Percentiles rank a stretch among this genome's conserved stretches.
Evolutionary conservation across 1,140 invertebrate species (phyloP).

Genomic region (Drosophila ironensis): DNA sequence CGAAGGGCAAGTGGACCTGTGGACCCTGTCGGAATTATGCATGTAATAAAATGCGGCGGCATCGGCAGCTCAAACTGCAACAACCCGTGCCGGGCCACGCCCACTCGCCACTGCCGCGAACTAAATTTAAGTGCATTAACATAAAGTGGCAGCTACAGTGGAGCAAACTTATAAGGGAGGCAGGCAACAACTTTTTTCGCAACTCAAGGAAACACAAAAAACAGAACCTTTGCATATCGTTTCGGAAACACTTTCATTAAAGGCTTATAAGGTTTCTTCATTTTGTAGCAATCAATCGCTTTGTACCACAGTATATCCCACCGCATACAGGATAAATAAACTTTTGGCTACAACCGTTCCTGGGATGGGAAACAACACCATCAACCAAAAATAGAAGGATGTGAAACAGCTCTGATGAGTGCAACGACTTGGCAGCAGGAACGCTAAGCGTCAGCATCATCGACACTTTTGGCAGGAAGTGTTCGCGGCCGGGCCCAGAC

Average conservation of each 20-base stretch:
- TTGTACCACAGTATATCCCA: constrained; percentile 8
- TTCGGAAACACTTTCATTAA: no score
- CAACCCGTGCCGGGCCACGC: constrained; percentile 47
- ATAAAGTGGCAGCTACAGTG: constrained; percentile 55
- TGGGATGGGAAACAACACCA: no score
- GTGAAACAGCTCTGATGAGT: constrained; percentile 56
- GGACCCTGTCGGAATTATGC: constrained; percentile 64
- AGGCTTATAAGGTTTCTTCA: neutral
- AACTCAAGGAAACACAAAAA: neutral
- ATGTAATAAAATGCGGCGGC: constrained; percentile 75
- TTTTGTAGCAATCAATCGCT: neutral
- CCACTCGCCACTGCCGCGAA: constrained; percentile 34
- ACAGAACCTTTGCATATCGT: no score
- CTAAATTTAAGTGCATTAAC: constrained; percentile 80
- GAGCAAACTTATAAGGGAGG: neutral
- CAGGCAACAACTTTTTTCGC: no score
- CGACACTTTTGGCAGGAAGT: constrained; percentile 72
- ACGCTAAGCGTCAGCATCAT: constrained; percentile 56
- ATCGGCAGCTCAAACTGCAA: constrained; percentile 44
- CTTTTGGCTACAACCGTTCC: constrained; percentile 38
- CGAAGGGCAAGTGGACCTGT: constrained; percentile 10
- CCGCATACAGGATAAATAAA: constrained; percentile 66
- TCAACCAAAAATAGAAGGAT: neutral
- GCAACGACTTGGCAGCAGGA: constrained; percentile 66
- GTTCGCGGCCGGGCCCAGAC: constrained; percentile 58